Percentiles rank a stretch among this genome's conserved stretches.
These are phyloP conservation scores for Hozukius guyotensis DNA, from an alignment of 2,797 vertebrate genomes.

Conservation along the genomic window DNA sequence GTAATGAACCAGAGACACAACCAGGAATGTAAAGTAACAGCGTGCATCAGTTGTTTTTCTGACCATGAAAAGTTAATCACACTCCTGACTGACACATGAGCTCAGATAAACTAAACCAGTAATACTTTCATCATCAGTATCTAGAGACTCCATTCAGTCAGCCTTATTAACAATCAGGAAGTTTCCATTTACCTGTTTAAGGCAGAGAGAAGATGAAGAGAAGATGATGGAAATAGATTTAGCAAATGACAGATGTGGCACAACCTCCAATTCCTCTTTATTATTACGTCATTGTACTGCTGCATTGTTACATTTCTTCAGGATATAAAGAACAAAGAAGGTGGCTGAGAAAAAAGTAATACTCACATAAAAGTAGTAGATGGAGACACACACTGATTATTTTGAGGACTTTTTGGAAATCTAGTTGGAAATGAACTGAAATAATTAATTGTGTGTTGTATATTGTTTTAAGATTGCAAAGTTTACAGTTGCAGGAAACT, in stretches of 20 bases:
- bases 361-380: neutral
- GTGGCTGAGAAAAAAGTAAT: neutral
- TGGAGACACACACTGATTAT: neutral
- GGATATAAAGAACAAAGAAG: neutral
- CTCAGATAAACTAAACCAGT: neutral
- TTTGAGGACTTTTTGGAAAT: neutral
- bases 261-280: neutral
- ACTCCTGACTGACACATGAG: neutral
- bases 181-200: neutral
- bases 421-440: no score
- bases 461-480: no score
- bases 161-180: neutral
- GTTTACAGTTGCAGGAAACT: no score
- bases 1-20: slow-evolving; percentile 4
- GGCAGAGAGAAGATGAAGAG: no score
- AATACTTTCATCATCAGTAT: neutral
- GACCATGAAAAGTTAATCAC: neutral
- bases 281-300: neutral
- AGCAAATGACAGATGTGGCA: no score
- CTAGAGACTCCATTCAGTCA: neutral
- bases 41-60: neutral
- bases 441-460: no score
- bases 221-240: no score
- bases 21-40: neutral
- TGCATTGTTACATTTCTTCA: neutral